Conservation (phyloP, 2,888 invertebrate species). For the Thumatha senex region DNA sequence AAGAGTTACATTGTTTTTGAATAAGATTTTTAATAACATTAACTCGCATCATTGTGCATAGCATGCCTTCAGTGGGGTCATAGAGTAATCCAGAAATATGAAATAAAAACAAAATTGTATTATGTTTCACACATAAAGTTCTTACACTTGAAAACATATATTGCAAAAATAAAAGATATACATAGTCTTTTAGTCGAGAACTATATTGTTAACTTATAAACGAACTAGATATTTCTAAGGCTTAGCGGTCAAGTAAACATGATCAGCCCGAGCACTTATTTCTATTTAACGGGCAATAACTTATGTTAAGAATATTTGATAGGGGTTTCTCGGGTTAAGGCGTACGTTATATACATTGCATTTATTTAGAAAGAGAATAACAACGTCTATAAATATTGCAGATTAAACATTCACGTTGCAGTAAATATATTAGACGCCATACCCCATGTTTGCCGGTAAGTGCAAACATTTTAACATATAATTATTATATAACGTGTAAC, state of each 20-base stretch:
- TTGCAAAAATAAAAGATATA: not conserved
- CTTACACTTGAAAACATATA: no score
- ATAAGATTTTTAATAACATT: slow-evolving; percentile 32
- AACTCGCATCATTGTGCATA: slow-evolving; percentile 30
- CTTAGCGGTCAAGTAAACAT: no score
- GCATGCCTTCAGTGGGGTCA: slow-evolving; percentile 61
- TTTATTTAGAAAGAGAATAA: not conserved
- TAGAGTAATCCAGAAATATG: slow-evolving; percentile 38
- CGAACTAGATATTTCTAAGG: no score
- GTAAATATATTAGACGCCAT: slow-evolving; percentile 71
- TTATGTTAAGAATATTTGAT: no score
- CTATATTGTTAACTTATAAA: no score
- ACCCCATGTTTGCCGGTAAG: slow-evolving; percentile 74
- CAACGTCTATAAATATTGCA: slow-evolving; percentile 57
- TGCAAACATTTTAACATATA: slow-evolving; percentile 52
- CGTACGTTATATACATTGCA: no score
- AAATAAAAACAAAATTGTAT: no score
- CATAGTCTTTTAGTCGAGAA: no score
- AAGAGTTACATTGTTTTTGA: slow-evolving; percentile 49
- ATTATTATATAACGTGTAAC: slow-evolving; percentile 8
- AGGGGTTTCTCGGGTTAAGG: no score
- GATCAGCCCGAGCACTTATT: no score
- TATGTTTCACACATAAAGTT: no score
- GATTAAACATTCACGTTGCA: slow-evolving; percentile 75
- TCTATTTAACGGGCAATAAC: no score